These are phyloP conservation scores for Scolanthus callimorphus DNA, from an alignment of 92 coral and sea anemone species.

Conservation along the genomic window DNA sequence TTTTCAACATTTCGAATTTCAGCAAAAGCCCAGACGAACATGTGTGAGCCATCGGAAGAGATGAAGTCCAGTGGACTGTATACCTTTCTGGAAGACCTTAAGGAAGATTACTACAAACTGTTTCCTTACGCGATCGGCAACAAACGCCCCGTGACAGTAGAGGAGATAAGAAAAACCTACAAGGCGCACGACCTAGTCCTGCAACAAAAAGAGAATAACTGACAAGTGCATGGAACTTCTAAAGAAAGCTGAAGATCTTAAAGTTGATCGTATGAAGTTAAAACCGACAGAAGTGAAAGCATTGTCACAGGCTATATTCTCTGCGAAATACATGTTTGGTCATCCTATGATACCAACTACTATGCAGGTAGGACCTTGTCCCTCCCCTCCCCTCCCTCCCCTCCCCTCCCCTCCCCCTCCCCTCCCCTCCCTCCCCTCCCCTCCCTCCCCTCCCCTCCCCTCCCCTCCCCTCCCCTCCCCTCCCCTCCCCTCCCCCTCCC, in stretches of 20 bases:
- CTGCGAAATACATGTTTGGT: slow-evolving; percentile 33
- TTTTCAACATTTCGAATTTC: no score
- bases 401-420: not conserved
- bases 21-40: no score
- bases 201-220: slow-evolving; percentile 20
- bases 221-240: slow-evolving; percentile 15
- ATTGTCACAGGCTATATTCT: slow-evolving; percentile 26
- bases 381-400: not conserved
- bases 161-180: slow-evolving; percentile 32
- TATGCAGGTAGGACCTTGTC: slow-evolving; percentile 21
- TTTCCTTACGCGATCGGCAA: slow-evolving; percentile 29
- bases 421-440: no score
- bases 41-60: slow-evolving; percentile 41
- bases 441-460: no score
- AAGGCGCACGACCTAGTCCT: slow-evolving; percentile 35
- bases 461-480: no score
- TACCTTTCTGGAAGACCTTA: slow-evolving; percentile 22
- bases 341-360: slow-evolving; percentile 30
- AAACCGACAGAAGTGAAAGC: slow-evolving; percentile 43
- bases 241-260: slow-evolving; percentile 17
- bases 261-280: slow-evolving; percentile 23
- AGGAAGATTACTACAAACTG: slow-evolving; percentile 11
- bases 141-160: slow-evolving; percentile 34
- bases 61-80: slow-evolving; percentile 20
- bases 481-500: no score